Percentiles rank a stretch among this genome's conserved stretches.
phyloP scores from a whole-genome alignment of 2,113 vertebrate species.

The Misgurnus mizolepis region DNA sequence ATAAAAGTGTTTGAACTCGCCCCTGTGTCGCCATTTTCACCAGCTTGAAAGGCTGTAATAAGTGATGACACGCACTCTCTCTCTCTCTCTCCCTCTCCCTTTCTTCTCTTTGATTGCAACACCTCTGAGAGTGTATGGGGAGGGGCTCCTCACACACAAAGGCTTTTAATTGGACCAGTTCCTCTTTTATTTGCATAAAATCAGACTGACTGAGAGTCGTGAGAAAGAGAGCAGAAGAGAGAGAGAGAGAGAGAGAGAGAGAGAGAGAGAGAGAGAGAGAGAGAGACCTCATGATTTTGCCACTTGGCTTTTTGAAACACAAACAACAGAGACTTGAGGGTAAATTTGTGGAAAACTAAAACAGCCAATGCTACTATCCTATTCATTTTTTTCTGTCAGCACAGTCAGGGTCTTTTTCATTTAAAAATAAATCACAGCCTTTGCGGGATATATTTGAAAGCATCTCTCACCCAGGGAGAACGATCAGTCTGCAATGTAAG shows the following conservation, averaged over 20 bases:
- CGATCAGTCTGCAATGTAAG: conserved; percentile 53
- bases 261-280: conserved; percentile 13
- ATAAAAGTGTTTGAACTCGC: conserved; percentile 48
- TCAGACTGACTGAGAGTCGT: conserved; percentile 18
- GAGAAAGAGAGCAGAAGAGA: conserved; percentile 11
- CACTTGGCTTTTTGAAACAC: conserved; percentile 47
- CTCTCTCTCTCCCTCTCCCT: conserved; percentile 50
- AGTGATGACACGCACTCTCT: conserved; percentile 45
- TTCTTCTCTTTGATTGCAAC: conserved; percentile 59
- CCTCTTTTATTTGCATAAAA: conserved; percentile 55
- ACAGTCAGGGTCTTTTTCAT: conserved; percentile 64
- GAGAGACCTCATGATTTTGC: conserved; percentile 25
- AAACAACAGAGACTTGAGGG: conserved; percentile 37
- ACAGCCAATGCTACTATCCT: conserved; percentile 54
- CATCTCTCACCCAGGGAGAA: conserved; percentile 62
- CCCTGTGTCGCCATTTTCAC: conserved; percentile 37
- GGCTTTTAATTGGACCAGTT: conserved; percentile 74
- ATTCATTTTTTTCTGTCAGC: conserved; percentile 54
- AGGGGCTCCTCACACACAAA: conserved; percentile 66
- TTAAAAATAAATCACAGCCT: conserved; percentile 67
- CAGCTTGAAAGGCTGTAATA: conserved; percentile 47
- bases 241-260: conserved; percentile 1
- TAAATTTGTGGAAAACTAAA: conserved; percentile 57
- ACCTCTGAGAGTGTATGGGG: conserved; percentile 55
- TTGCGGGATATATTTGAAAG: conserved; percentile 58